phyloP scores from a whole-genome alignment of 2,888 invertebrate genomes.

The Limnephilus auricula region DNA sequence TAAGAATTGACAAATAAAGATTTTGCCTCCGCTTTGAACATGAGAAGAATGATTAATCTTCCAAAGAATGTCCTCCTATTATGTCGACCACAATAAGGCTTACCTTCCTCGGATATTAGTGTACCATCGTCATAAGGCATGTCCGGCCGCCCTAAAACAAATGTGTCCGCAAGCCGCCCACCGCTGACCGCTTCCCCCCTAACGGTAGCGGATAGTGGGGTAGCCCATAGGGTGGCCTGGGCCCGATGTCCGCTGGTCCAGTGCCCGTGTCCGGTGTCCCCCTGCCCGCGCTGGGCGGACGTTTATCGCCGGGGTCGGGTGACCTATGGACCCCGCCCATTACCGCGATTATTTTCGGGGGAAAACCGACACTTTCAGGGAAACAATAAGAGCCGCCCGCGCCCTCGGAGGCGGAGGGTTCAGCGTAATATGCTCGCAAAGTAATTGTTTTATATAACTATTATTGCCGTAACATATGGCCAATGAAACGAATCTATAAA shows the following conservation, averaged over 20 bases:
- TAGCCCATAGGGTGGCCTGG: neutral
- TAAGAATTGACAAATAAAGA: neutral
- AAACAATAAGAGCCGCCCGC: conserved; percentile 56
- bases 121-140: conserved; percentile 32
- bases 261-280: neutral
- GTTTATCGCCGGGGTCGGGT: conserved; percentile 63
- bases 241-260: neutral
- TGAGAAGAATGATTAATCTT: neutral
- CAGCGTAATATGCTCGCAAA: conserved; percentile 40
- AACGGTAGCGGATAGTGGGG: neutral
- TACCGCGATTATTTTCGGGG: conserved; percentile 61
- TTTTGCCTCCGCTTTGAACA: neutral
- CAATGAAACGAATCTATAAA: neutral
- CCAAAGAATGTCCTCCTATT: neutral
- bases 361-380: conserved; percentile 58
- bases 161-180: conserved; percentile 41
- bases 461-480: neutral
- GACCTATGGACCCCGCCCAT: conserved; percentile 65
- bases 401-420: neutral
- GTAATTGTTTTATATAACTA: conserved; percentile 53
- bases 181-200: conserved; percentile 19
- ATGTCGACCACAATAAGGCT: neutral
- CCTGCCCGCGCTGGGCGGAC: conserved; percentile 46
- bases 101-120: neutral
- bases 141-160: conserved; percentile 47